These are phyloP conservation scores for Helleia helle DNA, from an alignment of 2,888 invertebrate genomes.

Conservation along the genomic window DNA sequence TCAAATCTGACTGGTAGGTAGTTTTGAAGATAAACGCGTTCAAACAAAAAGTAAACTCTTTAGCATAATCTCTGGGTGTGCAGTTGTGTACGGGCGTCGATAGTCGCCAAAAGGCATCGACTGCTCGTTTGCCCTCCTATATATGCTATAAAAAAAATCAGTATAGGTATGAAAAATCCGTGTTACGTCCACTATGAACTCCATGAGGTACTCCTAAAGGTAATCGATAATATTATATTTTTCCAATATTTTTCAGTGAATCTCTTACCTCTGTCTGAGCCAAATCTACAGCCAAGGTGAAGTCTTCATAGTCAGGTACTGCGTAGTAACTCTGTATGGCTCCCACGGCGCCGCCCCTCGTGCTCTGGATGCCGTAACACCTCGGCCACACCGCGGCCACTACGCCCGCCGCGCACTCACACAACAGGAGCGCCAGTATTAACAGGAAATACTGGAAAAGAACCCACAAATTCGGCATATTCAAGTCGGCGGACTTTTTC, in stretches of 20 bases:
- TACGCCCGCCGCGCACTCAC: constrained; percentile 81
- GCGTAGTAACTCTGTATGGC: constrained; percentile 85
- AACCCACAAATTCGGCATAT: neutral
- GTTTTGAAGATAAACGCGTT: no score
- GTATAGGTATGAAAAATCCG: no score
- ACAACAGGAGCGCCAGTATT: constrained; percentile 77
- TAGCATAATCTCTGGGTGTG: no score
- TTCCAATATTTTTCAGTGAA: neutral
- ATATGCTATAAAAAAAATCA: no score
- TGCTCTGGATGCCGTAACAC: constrained; percentile 81
- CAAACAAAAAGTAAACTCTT: no score
- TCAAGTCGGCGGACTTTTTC: neutral
- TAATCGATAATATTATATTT: no score
- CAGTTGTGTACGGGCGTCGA: no score
- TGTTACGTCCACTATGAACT: no score
- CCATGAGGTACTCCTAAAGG: no score
- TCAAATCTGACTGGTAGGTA: no score
- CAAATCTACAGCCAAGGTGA: constrained; percentile 86
- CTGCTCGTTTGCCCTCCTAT: no score
- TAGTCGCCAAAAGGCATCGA: no score
- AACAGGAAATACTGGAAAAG: constrained; percentile 78
- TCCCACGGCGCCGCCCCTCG: constrained; percentile 79
- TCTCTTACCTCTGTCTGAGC: constrained; percentile 74
- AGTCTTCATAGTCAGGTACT: constrained; percentile 80
- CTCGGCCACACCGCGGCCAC: constrained; percentile 84